Conservation (phyloP, 2,888 invertebrate genomes). For the Callinectes sapidus region DNA sequence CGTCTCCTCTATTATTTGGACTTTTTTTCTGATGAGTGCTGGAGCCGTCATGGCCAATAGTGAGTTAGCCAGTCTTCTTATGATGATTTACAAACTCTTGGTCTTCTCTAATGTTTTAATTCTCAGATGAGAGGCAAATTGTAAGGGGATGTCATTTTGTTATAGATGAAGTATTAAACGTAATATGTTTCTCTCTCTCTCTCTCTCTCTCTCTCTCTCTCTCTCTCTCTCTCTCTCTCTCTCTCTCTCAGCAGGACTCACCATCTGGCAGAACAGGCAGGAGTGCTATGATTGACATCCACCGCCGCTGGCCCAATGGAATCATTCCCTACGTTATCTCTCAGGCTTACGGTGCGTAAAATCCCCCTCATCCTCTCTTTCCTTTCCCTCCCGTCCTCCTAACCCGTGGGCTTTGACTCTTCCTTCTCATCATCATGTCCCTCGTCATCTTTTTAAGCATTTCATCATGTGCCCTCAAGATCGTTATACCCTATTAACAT, state of each 20-base stretch:
- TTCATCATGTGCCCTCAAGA: background rate
- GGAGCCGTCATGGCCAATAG: too few species aligned
- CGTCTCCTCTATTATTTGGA: too few species aligned
- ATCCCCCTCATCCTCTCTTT: constrained; percentile 1
- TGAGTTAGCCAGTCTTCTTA: too few species aligned
- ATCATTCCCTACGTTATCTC: constrained; percentile 62
- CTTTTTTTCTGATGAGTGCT: too few species aligned
- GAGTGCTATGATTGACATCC: constrained; percentile 49
- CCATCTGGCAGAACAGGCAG: constrained; percentile 31
- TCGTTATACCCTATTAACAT: background rate
- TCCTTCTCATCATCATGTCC: background rate
- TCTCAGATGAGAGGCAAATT: too few species aligned
- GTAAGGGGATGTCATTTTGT: too few species aligned
- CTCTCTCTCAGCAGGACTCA: background rate
- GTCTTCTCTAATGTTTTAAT: too few species aligned
- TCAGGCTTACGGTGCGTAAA: constrained; percentile 50
- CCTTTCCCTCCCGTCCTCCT: background rate
- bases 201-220: constrained; percentile 17
- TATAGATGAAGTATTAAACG: too few species aligned
- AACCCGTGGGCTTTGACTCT: background rate
- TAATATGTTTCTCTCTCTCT: background rate
- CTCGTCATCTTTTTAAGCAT: background rate
- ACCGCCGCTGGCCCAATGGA: constrained; percentile 64
- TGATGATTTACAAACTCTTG: too few species aligned
- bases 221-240: background rate